phyloP scores from a whole-genome alignment of 2,113 vertebrate genomes.

The Morphnarchus princeps region DNA sequence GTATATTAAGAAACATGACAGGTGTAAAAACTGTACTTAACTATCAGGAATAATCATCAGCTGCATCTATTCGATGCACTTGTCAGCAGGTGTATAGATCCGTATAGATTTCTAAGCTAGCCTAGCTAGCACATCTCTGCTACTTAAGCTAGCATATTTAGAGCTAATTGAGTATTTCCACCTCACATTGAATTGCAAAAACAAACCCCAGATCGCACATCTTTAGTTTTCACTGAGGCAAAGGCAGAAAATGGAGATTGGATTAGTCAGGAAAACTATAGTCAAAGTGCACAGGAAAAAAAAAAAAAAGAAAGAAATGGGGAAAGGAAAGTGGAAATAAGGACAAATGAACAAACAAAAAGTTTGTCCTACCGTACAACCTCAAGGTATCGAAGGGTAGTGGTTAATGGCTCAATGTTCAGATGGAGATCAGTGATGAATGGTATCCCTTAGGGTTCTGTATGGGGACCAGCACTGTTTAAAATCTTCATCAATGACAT shows the following conservation, averaged over 20 bases:
- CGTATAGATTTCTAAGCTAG: not conserved
- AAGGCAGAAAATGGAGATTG: not conserved
- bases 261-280: not conserved
- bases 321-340: not conserved
- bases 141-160: not conserved
- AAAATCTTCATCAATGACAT: too few species aligned
- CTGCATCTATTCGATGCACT: not conserved
- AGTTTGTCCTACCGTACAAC: not conserved
- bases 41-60: not conserved
- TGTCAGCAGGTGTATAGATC: not conserved
- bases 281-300: not conserved
- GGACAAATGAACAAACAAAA: not conserved
- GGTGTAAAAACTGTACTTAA: not conserved
- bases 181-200: not conserved
- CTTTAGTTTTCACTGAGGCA: not conserved
- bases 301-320: not conserved
- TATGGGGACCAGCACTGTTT: too few species aligned
- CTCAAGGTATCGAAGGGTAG: not conserved
- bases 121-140: not conserved
- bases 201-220: not conserved
- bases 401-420: too few species aligned
- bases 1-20: not conserved
- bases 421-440: too few species aligned
- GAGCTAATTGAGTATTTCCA: not conserved
- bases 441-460: too few species aligned